Percentiles rank a stretch among this genome's conserved stretches.
phyloP scores from a whole-genome alignment of 1,140 invertebrate species.

The Watersipora subatra region DNA sequence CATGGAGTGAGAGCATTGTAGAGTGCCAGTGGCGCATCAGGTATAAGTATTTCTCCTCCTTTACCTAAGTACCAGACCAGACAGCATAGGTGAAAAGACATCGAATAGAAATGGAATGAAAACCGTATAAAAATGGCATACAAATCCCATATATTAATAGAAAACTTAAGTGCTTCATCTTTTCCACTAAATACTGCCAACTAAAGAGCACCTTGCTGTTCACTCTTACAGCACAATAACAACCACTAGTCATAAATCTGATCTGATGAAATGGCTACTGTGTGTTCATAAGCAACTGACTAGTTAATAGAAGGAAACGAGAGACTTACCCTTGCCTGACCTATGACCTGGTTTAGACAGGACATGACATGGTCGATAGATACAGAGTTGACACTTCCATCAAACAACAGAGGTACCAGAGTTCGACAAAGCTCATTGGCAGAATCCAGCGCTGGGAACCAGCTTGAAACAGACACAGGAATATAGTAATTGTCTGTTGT shows the following conservation, averaged over 20 bases:
- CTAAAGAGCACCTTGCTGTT: too few species aligned
- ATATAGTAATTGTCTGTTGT: not conserved
- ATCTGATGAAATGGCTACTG: too few species aligned
- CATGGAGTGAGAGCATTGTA: not conserved
- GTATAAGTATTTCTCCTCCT: not conserved
- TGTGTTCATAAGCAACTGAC: too few species aligned
- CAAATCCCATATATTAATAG: too few species aligned
- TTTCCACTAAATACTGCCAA: too few species aligned
- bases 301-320: too few species aligned
- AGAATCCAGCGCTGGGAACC: constrained; percentile 28
- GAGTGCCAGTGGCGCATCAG: not conserved
- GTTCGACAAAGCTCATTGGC: not conserved
- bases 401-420: constrained; percentile 30
- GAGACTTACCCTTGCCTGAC: not conserved
- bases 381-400: constrained; percentile 55
- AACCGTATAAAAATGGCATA: too few species aligned
- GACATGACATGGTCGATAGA: constrained; percentile 23
- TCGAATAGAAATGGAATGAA: not conserved
- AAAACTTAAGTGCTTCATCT: too few species aligned
- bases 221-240: too few species aligned
- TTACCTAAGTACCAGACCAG: not conserved
- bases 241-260: too few species aligned
- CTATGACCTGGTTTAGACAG: not conserved
- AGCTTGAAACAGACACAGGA: not conserved
- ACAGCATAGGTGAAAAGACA: not conserved